A percentile compares a stretch with the other conserved stretches of the same genome.
phyloP scores from a whole-genome alignment of 2,797 vertebrate genomes.

The Xenentodon cancila region DNA sequence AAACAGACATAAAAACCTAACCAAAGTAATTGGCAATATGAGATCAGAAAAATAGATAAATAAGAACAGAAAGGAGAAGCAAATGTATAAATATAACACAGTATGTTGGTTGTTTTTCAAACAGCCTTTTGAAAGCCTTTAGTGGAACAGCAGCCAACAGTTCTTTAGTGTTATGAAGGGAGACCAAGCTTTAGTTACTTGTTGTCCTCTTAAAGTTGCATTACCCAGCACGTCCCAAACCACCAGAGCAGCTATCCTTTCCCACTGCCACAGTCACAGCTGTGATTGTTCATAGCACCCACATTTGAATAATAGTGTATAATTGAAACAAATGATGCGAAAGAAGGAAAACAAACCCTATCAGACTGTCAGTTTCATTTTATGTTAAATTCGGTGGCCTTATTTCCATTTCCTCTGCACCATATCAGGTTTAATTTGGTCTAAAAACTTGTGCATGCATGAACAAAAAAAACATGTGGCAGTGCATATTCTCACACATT shows the following conservation, averaged over 20 bases:
- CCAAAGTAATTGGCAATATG: too few species aligned
- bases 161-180: not conserved
- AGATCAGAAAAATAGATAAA: not conserved
- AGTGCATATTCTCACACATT: too few species aligned
- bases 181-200: not conserved
- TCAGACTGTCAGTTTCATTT: too few species aligned
- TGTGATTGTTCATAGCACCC: not conserved
- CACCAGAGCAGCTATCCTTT: not conserved
- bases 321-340: too few species aligned
- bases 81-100: not conserved
- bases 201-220: not conserved
- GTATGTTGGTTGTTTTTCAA: constrained; percentile 1
- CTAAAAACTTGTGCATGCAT: too few species aligned
- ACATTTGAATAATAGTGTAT: not conserved
- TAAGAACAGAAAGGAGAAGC: not conserved
- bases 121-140: not conserved
- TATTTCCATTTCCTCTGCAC: too few species aligned
- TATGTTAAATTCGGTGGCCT: too few species aligned
- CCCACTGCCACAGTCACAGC: not conserved
- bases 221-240: not conserved
- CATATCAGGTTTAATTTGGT: too few species aligned
- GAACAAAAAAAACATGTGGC: too few species aligned
- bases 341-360: too few species aligned
- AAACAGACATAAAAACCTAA: not conserved
- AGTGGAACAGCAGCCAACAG: not conserved